phyloP scores from a whole-genome alignment of 2,113 vertebrate genomes.

The Sigmodon hispidus region DNA sequence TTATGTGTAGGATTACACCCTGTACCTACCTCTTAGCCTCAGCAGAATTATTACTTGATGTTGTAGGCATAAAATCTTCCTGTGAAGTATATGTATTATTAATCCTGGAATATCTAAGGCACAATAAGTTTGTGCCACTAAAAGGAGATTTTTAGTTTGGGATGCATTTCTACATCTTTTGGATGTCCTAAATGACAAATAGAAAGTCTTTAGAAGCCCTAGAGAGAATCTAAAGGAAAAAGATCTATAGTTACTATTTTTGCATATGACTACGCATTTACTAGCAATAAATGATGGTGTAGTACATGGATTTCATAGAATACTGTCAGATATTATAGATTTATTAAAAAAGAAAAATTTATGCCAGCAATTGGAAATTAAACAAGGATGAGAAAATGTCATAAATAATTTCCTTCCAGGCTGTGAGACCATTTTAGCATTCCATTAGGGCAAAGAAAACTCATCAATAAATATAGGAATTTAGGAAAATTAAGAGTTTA shows the following conservation, averaged over 20 bases:
- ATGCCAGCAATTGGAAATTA: slow-evolving; percentile 53
- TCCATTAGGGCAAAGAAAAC: slow-evolving; percentile 34
- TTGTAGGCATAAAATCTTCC: background rate
- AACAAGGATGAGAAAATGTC: slow-evolving; percentile 52
- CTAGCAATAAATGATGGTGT: slow-evolving; percentile 39
- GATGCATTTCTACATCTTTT: slow-evolving; percentile 27
- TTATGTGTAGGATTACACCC: background rate
- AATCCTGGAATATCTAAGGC: background rate
- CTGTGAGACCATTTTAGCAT: slow-evolving; percentile 56
- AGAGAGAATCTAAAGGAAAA: slow-evolving; percentile 54
- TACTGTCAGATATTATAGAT: slow-evolving; percentile 22
- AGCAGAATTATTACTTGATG: slow-evolving; percentile 54
- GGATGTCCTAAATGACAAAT: slow-evolving; percentile 46
- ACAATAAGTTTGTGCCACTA: background rate
- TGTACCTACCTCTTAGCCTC: background rate
- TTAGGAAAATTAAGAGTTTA: slow-evolving; percentile 70
- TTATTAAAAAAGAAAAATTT: slow-evolving; percentile 51
- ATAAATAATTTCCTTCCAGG: slow-evolving; percentile 64
- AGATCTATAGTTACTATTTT: slow-evolving; percentile 1
- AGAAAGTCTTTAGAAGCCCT: slow-evolving; percentile 28
- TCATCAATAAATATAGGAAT: slow-evolving; percentile 65
- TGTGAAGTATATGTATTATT: slow-evolving; percentile 44
- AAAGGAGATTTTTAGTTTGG: slow-evolving; percentile 25
- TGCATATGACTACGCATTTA: slow-evolving; percentile 27
- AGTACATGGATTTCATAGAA: slow-evolving; percentile 44